A percentile compares a stretch with the other conserved stretches of the same genome.
phyloP scores from a whole-genome alignment of 2,113 vertebrate genomes.

The Nematolebias whitei region DNA sequence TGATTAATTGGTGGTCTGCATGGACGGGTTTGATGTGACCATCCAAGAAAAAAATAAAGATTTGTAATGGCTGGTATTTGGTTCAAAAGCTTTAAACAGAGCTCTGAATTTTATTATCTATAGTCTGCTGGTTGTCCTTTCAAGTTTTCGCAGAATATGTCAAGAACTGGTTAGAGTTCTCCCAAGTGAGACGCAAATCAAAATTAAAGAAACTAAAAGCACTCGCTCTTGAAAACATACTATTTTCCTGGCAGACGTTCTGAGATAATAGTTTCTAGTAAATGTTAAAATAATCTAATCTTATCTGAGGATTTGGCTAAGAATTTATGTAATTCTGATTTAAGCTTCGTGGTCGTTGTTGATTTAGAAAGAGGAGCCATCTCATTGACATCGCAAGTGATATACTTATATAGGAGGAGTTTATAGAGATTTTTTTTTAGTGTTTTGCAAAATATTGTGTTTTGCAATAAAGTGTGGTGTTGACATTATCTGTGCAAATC shows the following conservation, averaged over 20 bases:
- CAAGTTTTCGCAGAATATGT: neutral
- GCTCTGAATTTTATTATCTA: constrained; percentile 1
- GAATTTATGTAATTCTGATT: no score
- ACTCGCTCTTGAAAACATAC: neutral
- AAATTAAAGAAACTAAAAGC: neutral
- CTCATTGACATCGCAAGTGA: no score
- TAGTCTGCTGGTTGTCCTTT: neutral
- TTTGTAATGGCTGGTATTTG: constrained; percentile 31
- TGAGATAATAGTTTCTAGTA: no score
- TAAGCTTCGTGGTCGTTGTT: no score
- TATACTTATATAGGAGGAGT: no score
- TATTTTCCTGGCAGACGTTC: neutral
- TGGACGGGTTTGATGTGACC: constrained; percentile 43
- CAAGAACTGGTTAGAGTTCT: neutral
- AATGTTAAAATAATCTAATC: no score
- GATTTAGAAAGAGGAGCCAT: no score
- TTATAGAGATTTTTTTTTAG: no score
- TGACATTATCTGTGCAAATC: no score
- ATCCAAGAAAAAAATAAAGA: constrained; percentile 27
- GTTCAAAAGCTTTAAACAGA: neutral
- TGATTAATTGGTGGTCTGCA: constrained; percentile 58
- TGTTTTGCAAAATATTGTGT: no score
- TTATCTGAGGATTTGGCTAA: no score
- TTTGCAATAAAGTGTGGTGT: no score
- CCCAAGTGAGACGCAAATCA: neutral